Conservation (phyloP, 2,888 invertebrate species). For the Shargacucullia verbasci region DNA sequence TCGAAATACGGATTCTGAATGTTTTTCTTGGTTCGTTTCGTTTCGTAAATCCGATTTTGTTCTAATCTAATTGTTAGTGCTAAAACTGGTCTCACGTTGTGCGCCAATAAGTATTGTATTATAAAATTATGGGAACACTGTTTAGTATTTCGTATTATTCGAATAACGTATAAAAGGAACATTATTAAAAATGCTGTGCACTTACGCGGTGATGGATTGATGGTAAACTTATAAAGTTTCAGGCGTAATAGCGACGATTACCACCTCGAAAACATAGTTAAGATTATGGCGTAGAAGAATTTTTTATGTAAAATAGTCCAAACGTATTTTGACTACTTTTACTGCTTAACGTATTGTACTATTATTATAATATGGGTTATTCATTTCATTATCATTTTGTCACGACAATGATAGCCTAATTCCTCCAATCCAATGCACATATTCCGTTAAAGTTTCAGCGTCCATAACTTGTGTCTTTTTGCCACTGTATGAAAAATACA, state of each 20-base stretch:
- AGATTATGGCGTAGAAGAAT: conserved; percentile 34
- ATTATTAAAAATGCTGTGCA: conserved; percentile 51
- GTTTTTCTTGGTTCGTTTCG: conserved; percentile 4
- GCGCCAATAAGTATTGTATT: conserved; percentile 27
- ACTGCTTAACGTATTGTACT: too few species aligned
- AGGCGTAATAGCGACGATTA: conserved; percentile 50
- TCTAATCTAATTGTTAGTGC: conserved; percentile 1
- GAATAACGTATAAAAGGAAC: conserved; percentile 26
- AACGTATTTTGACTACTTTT: conserved; percentile 27
- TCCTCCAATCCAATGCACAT: too few species aligned
- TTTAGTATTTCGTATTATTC: conserved; percentile 22
- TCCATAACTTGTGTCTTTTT: too few species aligned
- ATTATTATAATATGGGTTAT: too few species aligned
- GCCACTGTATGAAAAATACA: too few species aligned
- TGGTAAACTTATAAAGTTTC: conserved; percentile 49
- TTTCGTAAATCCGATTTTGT: conserved; percentile 9
- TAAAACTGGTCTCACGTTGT: conserved; percentile 19
- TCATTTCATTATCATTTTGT: too few species aligned
- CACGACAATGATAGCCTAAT: too few species aligned
- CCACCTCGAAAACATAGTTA: conserved; percentile 36
- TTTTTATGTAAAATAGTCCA: conserved; percentile 14
- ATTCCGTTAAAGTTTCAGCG: too few species aligned
- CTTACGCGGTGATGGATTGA: conserved; percentile 50
- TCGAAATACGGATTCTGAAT: conserved; percentile 10
- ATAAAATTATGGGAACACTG: conserved; percentile 10